phyloP scores from a whole-genome alignment of 2,797 vertebrate species.

The Coregonus ussuriensis region DNA sequence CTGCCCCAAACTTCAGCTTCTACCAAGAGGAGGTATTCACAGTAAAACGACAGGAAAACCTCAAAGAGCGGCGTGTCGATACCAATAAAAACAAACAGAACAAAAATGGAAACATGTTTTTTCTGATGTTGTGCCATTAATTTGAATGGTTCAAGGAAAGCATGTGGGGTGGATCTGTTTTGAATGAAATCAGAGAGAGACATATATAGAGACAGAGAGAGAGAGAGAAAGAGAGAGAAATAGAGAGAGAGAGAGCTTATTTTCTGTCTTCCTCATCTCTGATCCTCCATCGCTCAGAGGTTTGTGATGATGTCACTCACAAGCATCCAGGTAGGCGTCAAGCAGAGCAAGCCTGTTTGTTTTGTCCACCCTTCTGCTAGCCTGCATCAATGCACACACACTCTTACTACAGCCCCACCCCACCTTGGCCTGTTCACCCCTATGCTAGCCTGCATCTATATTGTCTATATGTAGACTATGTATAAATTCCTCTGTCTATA shows the following conservation, averaged over 20 bases:
- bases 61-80: background rate
- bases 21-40: background rate
- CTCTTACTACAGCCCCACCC: background rate
- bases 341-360: background rate
- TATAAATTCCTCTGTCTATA: background rate
- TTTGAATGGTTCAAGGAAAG: constrained; percentile 22
- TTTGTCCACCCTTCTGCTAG: background rate
- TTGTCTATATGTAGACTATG: background rate
- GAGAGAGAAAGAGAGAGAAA: background rate
- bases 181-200: constrained; percentile 41
- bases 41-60: background rate
- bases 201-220: background rate
- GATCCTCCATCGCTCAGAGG: constrained; percentile 3
- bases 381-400: background rate
- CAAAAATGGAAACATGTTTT: background rate
- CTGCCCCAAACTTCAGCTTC: background rate
- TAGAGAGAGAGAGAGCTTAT: background rate
- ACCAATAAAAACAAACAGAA: constrained; percentile 7
- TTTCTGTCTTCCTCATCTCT: background rate
- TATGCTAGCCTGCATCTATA: constrained; percentile 31
- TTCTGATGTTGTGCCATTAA: constrained; percentile 14
- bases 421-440: background rate
- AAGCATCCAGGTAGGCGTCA: constrained; percentile 33
- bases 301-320: constrained; percentile 45
- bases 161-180: constrained; percentile 43